Conservation (phyloP, 2,113 vertebrate species). For the Vicugna pacos region DNA sequence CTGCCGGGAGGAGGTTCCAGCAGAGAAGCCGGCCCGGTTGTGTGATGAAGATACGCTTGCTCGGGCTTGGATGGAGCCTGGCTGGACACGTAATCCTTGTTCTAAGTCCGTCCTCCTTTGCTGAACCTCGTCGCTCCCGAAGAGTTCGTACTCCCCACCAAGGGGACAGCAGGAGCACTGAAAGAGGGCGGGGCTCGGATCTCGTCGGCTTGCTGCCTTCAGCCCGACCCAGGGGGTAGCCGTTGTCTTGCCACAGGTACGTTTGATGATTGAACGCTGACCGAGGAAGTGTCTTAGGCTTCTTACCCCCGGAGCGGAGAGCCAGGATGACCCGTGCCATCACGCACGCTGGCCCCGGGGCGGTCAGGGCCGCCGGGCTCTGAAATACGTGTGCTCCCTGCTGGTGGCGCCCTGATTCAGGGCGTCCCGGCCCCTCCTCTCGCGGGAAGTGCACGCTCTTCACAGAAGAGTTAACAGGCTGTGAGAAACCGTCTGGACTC, state of each 20-base stretch:
- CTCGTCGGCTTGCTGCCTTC: not conserved
- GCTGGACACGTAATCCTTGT: not conserved
- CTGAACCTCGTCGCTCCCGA: not conserved
- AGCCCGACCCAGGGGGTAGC: not conserved
- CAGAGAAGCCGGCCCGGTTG: not conserved
- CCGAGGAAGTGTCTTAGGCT: no score
- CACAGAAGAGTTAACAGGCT: not conserved
- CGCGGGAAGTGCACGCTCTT: not conserved
- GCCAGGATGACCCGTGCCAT: rapidly evolving
- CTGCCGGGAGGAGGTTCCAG: not conserved
- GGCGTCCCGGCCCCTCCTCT: not conserved
- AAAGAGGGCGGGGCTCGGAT: not conserved
- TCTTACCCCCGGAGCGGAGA: not conserved
- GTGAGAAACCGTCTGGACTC: not conserved
- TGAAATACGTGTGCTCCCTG: not conserved
- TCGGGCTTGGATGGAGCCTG: not conserved
- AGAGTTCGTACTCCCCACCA: not conserved
- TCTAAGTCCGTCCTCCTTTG: not conserved
- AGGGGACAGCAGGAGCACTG: not conserved
- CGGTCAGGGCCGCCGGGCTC: not conserved
- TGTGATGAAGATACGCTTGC: not conserved
- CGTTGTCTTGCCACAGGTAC: not conserved
- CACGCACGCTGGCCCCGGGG: rapidly evolving
- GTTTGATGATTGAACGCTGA: not conserved
- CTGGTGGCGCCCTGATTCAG: not conserved